Evolutionary conservation across 2,797 vertebrate genomes (phyloP), one percentile per base, ranked within the genome.

Genomic region (Hozukius guyotensis): DNA sequence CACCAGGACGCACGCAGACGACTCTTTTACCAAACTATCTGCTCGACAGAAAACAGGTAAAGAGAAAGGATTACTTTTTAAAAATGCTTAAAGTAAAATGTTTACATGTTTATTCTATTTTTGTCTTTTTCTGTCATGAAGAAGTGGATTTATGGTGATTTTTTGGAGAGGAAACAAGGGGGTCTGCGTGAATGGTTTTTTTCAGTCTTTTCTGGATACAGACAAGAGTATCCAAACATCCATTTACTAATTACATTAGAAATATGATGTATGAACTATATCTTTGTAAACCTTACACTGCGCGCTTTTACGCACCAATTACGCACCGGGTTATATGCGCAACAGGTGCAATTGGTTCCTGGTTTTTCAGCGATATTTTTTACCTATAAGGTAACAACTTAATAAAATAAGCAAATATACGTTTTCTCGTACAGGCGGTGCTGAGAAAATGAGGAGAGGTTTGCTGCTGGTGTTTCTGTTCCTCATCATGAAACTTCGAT

Each of bases 391-490:
- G 8, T 61, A 59, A 36, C 6, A 29, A 22, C 6, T 0, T 61
- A 0, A 8, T 36, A 42, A 55, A 13, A 62, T 4, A 13, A 1
- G 31, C 32, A 49, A 59, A 16, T 24, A 29, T 14, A 7, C 31
- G 24, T 83, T 2, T 83, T 80, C 24, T 81, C 9, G 4, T 14
- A 29, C 78, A 96, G 94, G 87, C 84, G 72, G 72, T 62, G 74
- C 78, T 76, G 79, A 85, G 55, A 96, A 95, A 91, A 97, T 97
- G 97, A 93, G 88, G 87, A 92, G 89, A 88, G 52, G 91, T 53
- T 82, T 96, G 77, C 91, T 97, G 61, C 87, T 96, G 32, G 89
- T 95, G 69, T 90, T 90, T 84, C 85, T 97, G 88, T 93, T 97
- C 78, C 91, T 96, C 72, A 69, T 97, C 85, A 88, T 96, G 91